Evolutionary conservation across 2,113 vertebrate species (phyloP).

Genomic region (Saccopteryx bilineata): DNA sequence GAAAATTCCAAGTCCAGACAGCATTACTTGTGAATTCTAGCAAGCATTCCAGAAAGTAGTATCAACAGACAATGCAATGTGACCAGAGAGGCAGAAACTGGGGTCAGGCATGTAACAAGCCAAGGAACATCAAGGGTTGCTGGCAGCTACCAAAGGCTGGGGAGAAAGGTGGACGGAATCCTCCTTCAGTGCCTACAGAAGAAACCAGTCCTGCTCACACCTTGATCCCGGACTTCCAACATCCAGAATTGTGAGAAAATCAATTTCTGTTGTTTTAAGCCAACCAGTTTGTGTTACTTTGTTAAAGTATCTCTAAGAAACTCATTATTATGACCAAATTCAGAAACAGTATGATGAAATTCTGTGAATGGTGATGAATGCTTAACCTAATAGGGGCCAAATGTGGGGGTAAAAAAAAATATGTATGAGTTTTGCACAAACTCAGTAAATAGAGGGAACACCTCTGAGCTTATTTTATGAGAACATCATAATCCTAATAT

Average conservation of each 20-base stretch:
- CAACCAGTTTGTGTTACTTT: not conserved
- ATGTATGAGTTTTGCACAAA: constrained; percentile 2
- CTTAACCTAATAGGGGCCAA: no score
- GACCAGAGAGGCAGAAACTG: not conserved
- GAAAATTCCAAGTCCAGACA: not conserved
- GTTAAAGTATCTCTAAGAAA: not conserved
- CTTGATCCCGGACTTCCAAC: no score
- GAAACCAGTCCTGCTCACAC: not conserved
- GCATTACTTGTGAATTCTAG: constrained; percentile 31
- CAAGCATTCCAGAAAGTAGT: not conserved
- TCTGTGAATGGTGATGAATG: not conserved
- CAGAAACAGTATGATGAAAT: not conserved
- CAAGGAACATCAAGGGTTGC: no score
- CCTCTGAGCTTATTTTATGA: not conserved
- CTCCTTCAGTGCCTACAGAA: not conserved
- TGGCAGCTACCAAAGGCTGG: accelerated
- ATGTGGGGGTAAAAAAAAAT: no score
- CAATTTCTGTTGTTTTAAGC: not conserved
- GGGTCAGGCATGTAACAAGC: accelerated
- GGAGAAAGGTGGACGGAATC: accelerated
- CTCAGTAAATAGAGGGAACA: not conserved
- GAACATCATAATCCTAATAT: not conserved
- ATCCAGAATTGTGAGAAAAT: not conserved
- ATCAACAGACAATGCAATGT: not conserved
- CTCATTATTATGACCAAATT: not conserved